These are phyloP conservation scores for Chrysaora quinquecirrha DNA, from an alignment of 30 jellyfish, hydroid and myxozoan genomes.

Conservation along the genomic window DNA sequence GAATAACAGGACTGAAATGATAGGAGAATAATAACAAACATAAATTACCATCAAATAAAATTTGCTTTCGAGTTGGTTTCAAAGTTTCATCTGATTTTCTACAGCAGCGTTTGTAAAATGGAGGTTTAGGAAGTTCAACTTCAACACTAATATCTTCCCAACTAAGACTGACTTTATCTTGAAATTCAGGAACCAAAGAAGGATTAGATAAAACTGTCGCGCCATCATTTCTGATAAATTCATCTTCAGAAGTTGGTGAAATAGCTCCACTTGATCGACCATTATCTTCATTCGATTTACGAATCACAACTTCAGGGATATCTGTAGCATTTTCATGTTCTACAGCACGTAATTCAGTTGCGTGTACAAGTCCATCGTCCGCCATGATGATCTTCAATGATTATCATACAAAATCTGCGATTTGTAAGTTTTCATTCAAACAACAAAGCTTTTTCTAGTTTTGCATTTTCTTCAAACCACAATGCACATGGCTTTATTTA, in stretches of 20 bases:
- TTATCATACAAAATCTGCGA: no score
- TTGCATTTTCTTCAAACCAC: no score
- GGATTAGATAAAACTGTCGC: slow-evolving; percentile 52
- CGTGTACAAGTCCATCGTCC: background rate
- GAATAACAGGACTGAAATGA: background rate
- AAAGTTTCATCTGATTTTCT: slow-evolving; percentile 16
- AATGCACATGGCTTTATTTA: no score
- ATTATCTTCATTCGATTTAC: background rate
- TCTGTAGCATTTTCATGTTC: background rate
- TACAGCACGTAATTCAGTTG: background rate
- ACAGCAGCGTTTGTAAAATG: slow-evolving; percentile 40
- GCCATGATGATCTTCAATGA: background rate
- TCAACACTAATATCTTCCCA: slow-evolving; percentile 68
- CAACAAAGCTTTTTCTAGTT: no score
- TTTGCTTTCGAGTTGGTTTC: slow-evolving; percentile 31
- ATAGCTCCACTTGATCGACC: slow-evolving; percentile 21
- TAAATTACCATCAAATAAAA: slow-evolving; percentile 65
- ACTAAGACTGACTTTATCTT: slow-evolving; percentile 50
- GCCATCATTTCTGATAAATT: slow-evolving; percentile 3
- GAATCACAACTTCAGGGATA: slow-evolving; percentile 45
- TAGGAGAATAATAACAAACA: no score
- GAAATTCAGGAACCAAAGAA: slow-evolving; percentile 50
- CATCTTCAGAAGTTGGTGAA: slow-evolving; percentile 41
- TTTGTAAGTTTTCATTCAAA: no score
- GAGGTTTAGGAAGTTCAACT: slow-evolving; percentile 73